Evolutionary conservation across 2,888 invertebrate genomes (phyloP), one percentile per base, ranked within the genome.

Genomic region (Thecophora atra): DNA sequence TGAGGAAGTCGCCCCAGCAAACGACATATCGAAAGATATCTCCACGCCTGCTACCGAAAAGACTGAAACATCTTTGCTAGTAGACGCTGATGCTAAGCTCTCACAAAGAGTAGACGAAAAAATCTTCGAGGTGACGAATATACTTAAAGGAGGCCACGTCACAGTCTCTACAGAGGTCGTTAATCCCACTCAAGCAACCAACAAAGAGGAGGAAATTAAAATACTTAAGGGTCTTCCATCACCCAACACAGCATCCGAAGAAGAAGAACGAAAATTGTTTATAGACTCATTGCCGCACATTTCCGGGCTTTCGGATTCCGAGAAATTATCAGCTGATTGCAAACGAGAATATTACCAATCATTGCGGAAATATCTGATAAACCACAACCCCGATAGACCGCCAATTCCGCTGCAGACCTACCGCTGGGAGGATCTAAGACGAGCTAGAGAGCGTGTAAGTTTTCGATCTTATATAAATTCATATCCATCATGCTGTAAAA

Each of bases 401-500:
- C 91, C 91, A 77, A 89, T 92, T 80, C 93, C 93, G 75, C 88
- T 92, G 80, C 91, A 92, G 86, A 93, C 93, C 69, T 94, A 94
- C 86, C 89, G 91, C 88, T 94, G 94, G 94, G 94, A 94, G 87
- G 94, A 94, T 86, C 87, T 94, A 56, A 88, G 90, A 79, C 88
- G 92, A 83, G 89, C 91, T 78, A 91, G 91, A 86, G 89, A 90
- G 79, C 89, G 86, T 76, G 87, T 87, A 78, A 81, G 81, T 77
- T 54, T 24, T 4, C 24, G n/a, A 37, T 21, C 15, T n/a, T 24
- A 56, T 17, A 4, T 21, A 56, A 6, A 28, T 58, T 42, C 19
- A 19, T 42, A 11, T 63, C 6, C 68, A 2, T 67, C 21, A 37
- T 64, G n/a, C 42, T 52, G n/a, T 28, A n/a, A 13, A 19, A 11